These are phyloP conservation scores for Sturnus vulgaris DNA, from an alignment of 2,113 vertebrate genomes.

Conservation along the genomic window DNA sequence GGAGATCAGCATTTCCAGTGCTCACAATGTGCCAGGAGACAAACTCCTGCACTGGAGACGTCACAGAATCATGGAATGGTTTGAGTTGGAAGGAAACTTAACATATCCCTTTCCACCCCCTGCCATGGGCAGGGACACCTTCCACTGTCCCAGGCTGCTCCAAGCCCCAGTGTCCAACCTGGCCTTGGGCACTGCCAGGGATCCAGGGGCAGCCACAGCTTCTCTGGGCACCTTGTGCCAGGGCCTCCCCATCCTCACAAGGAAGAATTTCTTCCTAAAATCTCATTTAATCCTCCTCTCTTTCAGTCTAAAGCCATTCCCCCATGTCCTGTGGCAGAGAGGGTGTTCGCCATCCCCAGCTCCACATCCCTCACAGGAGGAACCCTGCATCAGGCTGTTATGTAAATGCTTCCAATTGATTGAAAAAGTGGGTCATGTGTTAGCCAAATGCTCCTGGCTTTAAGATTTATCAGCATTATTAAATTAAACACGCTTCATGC, in stretches of 20 bases:
- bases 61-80: not conserved
- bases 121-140: not conserved
- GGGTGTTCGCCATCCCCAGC: not conserved
- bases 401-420: constrained; percentile 79
- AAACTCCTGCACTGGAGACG: not conserved
- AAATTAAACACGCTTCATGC: constrained; percentile 94
- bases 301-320: not conserved
- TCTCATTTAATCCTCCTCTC: not conserved
- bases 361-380: not conserved
- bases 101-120: not conserved
- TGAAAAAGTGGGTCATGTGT: constrained; percentile 92
- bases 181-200: not conserved
- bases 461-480: constrained; percentile 86
- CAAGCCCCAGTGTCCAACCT: not conserved
- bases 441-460: constrained; percentile 82
- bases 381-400: constrained; percentile 56
- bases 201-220: not conserved
- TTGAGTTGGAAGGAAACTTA: not conserved
- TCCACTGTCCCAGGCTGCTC: not conserved
- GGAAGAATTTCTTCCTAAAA: not conserved
- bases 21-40: not conserved
- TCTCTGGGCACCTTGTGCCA: not conserved
- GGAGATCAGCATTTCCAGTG: not conserved
- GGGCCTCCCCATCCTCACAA: not conserved
- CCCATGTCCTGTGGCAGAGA: not conserved